Evolutionary conservation across 2,113 vertebrate species (phyloP).

Genomic region (Mola mola): DNA sequence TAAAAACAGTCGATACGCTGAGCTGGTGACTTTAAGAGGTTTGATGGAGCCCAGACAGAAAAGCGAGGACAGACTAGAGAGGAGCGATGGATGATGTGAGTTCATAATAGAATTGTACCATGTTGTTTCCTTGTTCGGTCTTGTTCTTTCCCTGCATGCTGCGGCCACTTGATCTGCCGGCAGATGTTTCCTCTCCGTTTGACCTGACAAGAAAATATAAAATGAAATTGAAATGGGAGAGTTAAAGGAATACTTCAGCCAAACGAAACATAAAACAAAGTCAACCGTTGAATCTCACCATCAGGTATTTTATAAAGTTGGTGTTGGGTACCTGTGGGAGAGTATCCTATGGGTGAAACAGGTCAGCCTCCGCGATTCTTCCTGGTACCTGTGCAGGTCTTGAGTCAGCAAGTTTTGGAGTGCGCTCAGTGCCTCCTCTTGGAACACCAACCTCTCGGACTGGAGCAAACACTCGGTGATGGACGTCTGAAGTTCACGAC

Average conservation of each 20-base stretch:
- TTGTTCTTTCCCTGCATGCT: conserved; percentile 74
- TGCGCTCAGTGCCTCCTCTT: conserved; percentile 71
- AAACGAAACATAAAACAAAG: too few species aligned
- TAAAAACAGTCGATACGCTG: too few species aligned
- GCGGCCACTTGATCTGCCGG: background rate
- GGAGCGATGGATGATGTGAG: too few species aligned
- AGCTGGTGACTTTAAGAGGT: too few species aligned
- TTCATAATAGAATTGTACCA: conserved; percentile 72
- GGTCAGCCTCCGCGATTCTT: conserved; percentile 56
- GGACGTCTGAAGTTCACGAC: conserved; percentile 54
- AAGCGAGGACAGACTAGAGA: background rate
- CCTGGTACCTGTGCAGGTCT: conserved; percentile 70
- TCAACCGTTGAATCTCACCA: too few species aligned
- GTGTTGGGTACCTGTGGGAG: conserved; percentile 32
- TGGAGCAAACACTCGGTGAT: conserved; percentile 50
- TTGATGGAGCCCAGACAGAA: background rate
- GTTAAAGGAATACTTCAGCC: too few species aligned
- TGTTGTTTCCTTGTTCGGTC: conserved; percentile 48
- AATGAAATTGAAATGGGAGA: background rate
- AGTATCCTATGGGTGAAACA: conserved; percentile 45
- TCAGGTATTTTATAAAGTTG: too few species aligned
- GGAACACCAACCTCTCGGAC: conserved; percentile 64
- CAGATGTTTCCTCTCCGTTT: conserved; percentile 13
- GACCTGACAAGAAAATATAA: conserved; percentile 22
- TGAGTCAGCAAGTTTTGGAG: conserved; percentile 71